phyloP scores from a whole-genome alignment of 2,888 invertebrate species.

The Andrena praecox region DNA sequence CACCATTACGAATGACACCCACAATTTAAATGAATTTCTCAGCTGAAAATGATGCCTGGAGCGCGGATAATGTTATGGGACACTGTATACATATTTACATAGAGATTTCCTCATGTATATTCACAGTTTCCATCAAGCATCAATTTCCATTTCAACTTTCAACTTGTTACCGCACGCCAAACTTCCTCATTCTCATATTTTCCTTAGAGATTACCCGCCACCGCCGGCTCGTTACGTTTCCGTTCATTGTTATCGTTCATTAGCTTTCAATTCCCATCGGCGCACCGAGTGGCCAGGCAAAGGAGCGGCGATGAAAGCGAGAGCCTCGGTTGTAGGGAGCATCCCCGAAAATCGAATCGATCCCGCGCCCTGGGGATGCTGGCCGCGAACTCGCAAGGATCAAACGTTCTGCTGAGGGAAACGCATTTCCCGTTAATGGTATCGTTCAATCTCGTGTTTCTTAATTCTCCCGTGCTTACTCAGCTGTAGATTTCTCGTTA shows the following conservation, averaged over 20 bases:
- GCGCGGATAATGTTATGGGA: too few species aligned
- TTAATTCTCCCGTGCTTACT: slow-evolving; percentile 50
- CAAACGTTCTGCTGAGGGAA: neutral
- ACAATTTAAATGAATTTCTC: too few species aligned
- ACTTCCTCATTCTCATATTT: too few species aligned
- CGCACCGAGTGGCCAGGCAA: neutral
- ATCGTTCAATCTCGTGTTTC: slow-evolving; percentile 40
- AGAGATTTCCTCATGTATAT: too few species aligned
- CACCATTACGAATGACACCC: too few species aligned
- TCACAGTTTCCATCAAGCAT: too few species aligned
- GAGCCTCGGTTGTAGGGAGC: neutral
- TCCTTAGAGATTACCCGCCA: too few species aligned
- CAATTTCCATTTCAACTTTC: too few species aligned
- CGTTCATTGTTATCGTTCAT: neutral
- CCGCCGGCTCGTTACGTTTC: neutral
- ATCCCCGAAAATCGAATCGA: neutral
- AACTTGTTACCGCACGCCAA: too few species aligned
- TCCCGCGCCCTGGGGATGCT: neutral
- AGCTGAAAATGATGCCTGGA: too few species aligned
- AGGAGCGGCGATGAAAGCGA: slow-evolving; percentile 1
- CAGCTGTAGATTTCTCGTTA: slow-evolving; percentile 39
- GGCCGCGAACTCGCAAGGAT: neutral
- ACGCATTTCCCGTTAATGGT: slow-evolving; percentile 34
- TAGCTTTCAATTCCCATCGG: neutral
- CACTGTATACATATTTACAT: too few species aligned